These are phyloP conservation scores for Bombus sylvicola DNA, from an alignment of 1,140 invertebrate genomes.

Conservation along the genomic window DNA sequence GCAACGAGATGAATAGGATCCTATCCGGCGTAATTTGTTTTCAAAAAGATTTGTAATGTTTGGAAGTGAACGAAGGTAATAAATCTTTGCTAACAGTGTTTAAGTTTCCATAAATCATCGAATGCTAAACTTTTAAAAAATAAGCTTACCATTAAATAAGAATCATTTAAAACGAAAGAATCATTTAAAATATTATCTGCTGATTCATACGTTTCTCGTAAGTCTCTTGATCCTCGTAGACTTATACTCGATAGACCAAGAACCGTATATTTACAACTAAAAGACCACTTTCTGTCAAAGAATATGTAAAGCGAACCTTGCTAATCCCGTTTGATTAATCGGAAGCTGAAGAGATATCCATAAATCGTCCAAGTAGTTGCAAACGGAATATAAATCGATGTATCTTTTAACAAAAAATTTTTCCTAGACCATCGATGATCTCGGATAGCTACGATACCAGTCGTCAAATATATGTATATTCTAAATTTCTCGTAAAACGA, in stretches of 20 bases:
- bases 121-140: not conserved
- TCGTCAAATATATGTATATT: not conserved
- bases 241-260: not conserved
- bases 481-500: not conserved
- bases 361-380: not conserved
- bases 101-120: not conserved
- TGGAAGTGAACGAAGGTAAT: not conserved
- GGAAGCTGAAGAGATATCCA: too few species aligned
- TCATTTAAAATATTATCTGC: not conserved
- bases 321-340: not conserved
- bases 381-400: not conserved
- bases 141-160: not conserved
- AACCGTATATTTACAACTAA: not conserved
- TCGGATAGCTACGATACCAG: not conserved
- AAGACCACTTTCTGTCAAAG: not conserved
- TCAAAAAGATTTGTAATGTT: not conserved
- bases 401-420: not conserved
- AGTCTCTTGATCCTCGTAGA: not conserved
- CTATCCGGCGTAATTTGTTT: not conserved
- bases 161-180: not conserved
- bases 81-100: not conserved
- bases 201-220: not conserved
- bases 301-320: not conserved
- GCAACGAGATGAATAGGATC: not conserved
- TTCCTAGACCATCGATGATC: not conserved